Conservation (phyloP, 2,888 invertebrate genomes). For the Leptarthrus brevirostris region DNA sequence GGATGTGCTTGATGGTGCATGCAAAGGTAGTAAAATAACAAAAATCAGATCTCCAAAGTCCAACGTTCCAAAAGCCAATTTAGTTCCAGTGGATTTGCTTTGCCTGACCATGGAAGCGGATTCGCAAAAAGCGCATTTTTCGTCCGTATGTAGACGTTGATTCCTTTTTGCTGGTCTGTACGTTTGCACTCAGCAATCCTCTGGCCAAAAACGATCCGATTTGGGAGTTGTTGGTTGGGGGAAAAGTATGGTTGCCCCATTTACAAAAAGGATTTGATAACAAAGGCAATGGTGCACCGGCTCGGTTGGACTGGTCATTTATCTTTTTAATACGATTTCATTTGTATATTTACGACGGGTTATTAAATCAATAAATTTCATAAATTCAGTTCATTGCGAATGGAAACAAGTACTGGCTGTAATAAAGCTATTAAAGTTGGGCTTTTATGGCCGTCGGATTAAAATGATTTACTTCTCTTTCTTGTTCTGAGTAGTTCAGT, state of each 20-base stretch:
- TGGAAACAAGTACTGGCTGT: constrained; percentile 37
- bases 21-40: constrained; percentile 40
- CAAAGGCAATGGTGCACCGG: constrained; percentile 40
- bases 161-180: constrained; percentile 2
- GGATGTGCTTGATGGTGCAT: constrained; percentile 37
- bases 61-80: constrained; percentile 39
- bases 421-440: constrained; percentile 38
- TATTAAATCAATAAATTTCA: constrained; percentile 50
- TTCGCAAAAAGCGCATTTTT: constrained; percentile 23
- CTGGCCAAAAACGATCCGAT: constrained; percentile 11
- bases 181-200: constrained; percentile 24
- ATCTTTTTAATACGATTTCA: constrained; percentile 47
- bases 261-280: constrained; percentile 41
- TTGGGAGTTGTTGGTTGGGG: background rate
- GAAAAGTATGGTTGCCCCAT: constrained; percentile 30
- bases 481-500: background rate
- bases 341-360: constrained; percentile 46
- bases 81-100: constrained; percentile 40
- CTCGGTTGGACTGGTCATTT: constrained; percentile 32
- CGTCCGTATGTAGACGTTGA: constrained; percentile 11
- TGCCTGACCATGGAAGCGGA: constrained; percentile 14
- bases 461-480: constrained; percentile 20
- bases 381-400: constrained; percentile 42
- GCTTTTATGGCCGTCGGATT: constrained; percentile 12
- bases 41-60: constrained; percentile 28